These are phyloP conservation scores for Zingel zingel DNA, from an alignment of 2,113 vertebrate genomes.

Conservation along the genomic window DNA sequence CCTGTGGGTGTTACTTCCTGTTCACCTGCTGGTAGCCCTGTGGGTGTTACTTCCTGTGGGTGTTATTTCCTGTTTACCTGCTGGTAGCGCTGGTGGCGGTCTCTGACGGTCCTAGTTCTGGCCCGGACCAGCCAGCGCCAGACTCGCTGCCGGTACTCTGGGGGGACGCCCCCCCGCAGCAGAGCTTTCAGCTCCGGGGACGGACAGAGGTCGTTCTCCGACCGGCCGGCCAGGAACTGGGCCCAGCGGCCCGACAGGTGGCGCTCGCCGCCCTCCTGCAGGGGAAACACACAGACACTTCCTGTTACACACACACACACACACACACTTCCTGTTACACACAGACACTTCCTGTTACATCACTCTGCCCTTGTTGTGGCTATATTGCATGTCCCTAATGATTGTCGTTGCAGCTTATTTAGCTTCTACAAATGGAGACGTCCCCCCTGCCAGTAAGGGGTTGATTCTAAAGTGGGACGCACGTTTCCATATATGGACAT, in stretches of 20 bases:
- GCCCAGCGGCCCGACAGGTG: slow-evolving; percentile 89
- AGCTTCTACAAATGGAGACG: too few relatives aligned
- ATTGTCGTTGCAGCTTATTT: too few relatives aligned
- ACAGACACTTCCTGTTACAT: too few relatives aligned
- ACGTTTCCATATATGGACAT: too few relatives aligned
- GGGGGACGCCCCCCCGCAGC: slow-evolving; percentile 89
- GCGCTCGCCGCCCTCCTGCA: slow-evolving; percentile 84
- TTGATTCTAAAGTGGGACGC: too few relatives aligned
- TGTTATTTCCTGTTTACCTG: slow-evolving; percentile 47
- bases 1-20: neutral
- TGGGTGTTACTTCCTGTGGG: slow-evolving; percentile 28
- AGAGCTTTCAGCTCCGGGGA: slow-evolving; percentile 88
- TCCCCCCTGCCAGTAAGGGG: too few relatives aligned
- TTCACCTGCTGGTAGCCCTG: neutral
- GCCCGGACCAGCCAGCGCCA: slow-evolving; percentile 89
- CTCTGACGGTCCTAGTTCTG: slow-evolving; percentile 75
- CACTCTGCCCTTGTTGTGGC: too few relatives aligned
- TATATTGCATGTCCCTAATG: too few relatives aligned
- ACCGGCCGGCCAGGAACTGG: slow-evolving; percentile 82
- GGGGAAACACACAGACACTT: neutral
- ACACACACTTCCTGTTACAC: too few relatives aligned
- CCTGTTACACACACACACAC: neutral
- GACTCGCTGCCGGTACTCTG: slow-evolving; percentile 86
- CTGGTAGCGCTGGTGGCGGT: slow-evolving; percentile 82
- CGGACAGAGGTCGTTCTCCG: slow-evolving; percentile 74